Base-by-base conservation (phyloP, 2,888 invertebrate genomes). In the Cheilosia grossa region DNA sequence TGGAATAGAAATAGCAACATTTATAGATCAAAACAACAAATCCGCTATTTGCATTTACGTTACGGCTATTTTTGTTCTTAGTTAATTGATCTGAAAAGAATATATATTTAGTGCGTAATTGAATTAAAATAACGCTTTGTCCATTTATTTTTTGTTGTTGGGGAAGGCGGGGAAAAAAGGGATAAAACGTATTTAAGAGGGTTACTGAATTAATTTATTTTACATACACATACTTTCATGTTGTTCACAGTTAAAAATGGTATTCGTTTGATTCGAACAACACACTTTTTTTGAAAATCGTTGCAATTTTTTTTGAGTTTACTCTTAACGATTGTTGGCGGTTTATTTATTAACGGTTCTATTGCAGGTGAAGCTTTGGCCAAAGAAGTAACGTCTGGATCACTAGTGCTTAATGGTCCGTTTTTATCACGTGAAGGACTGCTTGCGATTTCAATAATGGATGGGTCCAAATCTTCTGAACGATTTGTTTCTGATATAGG, bases 241-340 rank as follows among this genome's bases (percentile, higher is more conserved):
- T 40, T 51, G 85, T 61, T 72, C 49, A 56, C 54, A 69, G 80
- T 70, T 30, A 72, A 37, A 21, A 72, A 30, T 15, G 59, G 24
- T 10, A 42, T 56, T 70, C 85, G 85, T 56, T 75, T 81, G 33
- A 85, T 49, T 42, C 85, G 81, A 85, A 85, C 85, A 66, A 70
- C 30, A 72, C 85, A 85, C 24, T 42, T 54, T 66, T 67, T 85
- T 40, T 64, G 17, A 67, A 56, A 63, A 59, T 30, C 51, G 47
- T 67, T 51, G 42, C 7, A n/a, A 49, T 30, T 66, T 56, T 19
- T 4, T 40, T 66, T 21, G 15, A 37, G 37, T 2, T 6, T 33
- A 21, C 24, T 19, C 15, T 58, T 58, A n/a, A 42, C 40, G 33
- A 44, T 54, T 54, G 19, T 21, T 67, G 21, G 13, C 59, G 27